Evolutionary conservation across 2,797 vertebrate genomes (phyloP), one percentile per base, ranked within the genome.

Genomic region (Paguma larvata): DNA sequence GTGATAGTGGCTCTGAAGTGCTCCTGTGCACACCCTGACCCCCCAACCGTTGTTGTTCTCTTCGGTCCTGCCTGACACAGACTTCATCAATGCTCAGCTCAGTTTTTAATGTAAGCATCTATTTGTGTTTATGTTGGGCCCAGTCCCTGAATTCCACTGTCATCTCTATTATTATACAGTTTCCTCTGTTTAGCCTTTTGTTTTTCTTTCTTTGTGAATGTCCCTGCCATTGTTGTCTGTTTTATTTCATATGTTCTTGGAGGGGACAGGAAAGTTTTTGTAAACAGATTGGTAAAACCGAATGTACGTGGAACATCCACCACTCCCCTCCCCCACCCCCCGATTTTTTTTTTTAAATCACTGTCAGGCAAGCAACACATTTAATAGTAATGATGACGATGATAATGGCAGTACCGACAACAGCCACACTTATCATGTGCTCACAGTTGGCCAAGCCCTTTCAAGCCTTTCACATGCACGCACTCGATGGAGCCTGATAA

Each of bases 151-250:
- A 67, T 53, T 87, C 67, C 87, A 78, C 6, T 91, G 72, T 77
- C 89, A 62, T 92, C 89, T 53, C 85, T 89, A 73, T 93, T 83
- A 65, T 79, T 63, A 46, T 48, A 63, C 19, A 41, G 77, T 70
- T 94, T 88, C 92, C 82, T 94, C 78, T 83, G 53, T 82, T 94
- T 34, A 8, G 41, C n/a, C 85, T 72, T 90, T 90, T 90, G 92
- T 91, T 87, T 92, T 68, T 89, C 44, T 82, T 94, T 78, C 70
- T 93, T 84, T 27, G 68, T 90, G 78, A 48, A 44, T 25, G 30
- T 44, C 19, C 38, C n/a, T 85, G 19, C 62, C 82, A 27, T 84
- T 93, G 25, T 85, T 83, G 63, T 44, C 89, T 84, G 8, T 86
- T 72, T 63, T n/a, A 48, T 79, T 80, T 84, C 34, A 41, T 70